phyloP scores from a whole-genome alignment of 2,888 invertebrate species.

The Caenorhabditis angaria region DNA sequence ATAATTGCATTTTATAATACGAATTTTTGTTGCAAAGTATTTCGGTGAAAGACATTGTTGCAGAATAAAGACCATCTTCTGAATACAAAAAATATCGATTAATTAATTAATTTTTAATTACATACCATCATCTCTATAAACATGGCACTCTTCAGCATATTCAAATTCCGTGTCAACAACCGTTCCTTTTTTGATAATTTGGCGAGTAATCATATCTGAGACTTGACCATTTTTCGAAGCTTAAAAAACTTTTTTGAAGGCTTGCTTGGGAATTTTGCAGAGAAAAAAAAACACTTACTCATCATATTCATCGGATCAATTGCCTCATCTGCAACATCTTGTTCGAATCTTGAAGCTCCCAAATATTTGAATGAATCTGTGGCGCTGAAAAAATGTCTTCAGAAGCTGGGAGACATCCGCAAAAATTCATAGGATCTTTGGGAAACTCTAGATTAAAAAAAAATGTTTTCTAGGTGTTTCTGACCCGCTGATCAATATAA shows the following conservation, averaged over 20 bases:
- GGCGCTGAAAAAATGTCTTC: neutral
- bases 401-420: no score
- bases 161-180: conserved; percentile 89
- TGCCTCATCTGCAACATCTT: neutral
- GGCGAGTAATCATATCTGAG: conserved; percentile 74
- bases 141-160: conserved; percentile 57
- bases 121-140: conserved; percentile 27
- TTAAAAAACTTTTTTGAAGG: neutral
- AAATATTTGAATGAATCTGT: neutral
- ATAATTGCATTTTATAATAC: conserved; percentile 90
- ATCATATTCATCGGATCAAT: neutral
- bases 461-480: no score
- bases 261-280: neutral
- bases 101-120: neutral
- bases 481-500: no score
- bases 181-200: conserved; percentile 84
- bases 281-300: neutral
- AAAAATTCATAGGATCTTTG: no score
- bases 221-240: neutral
- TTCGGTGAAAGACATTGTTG: conserved; percentile 78
- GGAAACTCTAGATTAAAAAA: no score
- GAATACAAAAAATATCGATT: neutral
- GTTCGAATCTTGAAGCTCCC: conserved; percentile 1
- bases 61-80: conserved; percentile 54
- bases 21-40: conserved; percentile 88